phyloP scores from a whole-genome alignment of 2,888 invertebrate species.

The Acronicta aceris region DNA sequence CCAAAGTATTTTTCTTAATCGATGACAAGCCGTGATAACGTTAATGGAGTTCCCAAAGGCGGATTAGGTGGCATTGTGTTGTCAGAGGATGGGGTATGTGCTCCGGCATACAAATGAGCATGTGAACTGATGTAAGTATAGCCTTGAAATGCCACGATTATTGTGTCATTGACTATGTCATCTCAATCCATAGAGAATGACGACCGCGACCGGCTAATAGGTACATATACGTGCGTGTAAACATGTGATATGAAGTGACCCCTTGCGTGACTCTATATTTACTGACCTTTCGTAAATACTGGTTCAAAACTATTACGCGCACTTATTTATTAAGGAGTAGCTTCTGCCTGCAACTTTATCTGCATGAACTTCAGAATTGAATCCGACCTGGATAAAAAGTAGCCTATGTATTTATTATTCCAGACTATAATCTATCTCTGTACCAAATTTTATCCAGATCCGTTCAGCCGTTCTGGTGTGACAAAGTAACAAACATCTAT shows the following conservation, averaged over 20 bases:
- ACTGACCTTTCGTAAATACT: background rate
- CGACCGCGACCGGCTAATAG: background rate
- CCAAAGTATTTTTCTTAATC: constrained; percentile 36
- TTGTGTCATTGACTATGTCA: constrained; percentile 66
- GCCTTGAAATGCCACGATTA: constrained; percentile 68
- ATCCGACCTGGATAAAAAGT: too few relatives aligned
- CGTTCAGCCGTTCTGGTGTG: too few relatives aligned
- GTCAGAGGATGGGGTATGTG: constrained; percentile 51
- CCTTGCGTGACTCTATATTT: constrained; percentile 7
- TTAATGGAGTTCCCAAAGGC: constrained; percentile 51
- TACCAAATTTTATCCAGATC: too few relatives aligned
- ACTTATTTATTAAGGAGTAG: too few relatives aligned
- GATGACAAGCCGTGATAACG: constrained; percentile 36
- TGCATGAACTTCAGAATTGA: too few relatives aligned
- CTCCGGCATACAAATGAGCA: constrained; percentile 73
- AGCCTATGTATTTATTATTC: too few relatives aligned
- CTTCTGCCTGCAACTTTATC: too few relatives aligned
- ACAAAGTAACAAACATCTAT: too few relatives aligned
- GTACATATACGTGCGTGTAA: constrained; percentile 26
- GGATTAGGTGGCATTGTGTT: constrained; percentile 58
- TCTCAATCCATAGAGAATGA: constrained; percentile 41
- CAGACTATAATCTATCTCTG: too few relatives aligned
- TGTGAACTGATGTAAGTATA: constrained; percentile 59
- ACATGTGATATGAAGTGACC: constrained; percentile 18
- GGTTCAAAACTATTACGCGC: too few relatives aligned